Percentiles rank a stretch among this genome's conserved stretches.
These are phyloP conservation scores for Lydus trimaculatus DNA, from an alignment of 2,888 invertebrate species.

Conservation along the genomic window DNA sequence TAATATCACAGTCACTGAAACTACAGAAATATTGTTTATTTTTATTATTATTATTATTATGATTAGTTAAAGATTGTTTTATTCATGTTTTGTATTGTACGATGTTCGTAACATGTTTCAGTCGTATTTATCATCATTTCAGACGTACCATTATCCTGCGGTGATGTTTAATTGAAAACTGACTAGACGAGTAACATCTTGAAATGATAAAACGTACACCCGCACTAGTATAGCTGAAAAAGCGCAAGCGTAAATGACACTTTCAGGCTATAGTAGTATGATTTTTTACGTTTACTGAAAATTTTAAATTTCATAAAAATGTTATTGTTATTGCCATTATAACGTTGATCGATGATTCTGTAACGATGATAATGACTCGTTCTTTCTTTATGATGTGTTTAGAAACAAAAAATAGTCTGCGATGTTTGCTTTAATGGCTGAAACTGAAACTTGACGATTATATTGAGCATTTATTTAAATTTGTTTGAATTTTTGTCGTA, in stretches of 20 bases:
- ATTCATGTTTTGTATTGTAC: not conserved
- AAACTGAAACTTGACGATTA: too few relatives aligned
- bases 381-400: too few relatives aligned
- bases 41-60: not conserved
- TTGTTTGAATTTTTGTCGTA: too few relatives aligned
- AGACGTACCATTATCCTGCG: slow-evolving; percentile 13
- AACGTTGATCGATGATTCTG: not conserved
- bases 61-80: not conserved
- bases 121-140: slow-evolving; percentile 14
- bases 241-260: slow-evolving; percentile 26
- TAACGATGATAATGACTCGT: not conserved
- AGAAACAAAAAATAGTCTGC: too few relatives aligned
- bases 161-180: slow-evolving; percentile 25
- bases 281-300: slow-evolving; percentile 14
- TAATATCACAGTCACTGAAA: slow-evolving; percentile 33
- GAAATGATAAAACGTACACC: slow-evolving; percentile 21
- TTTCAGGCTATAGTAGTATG: slow-evolving; percentile 1
- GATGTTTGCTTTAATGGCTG: too few relatives aligned
- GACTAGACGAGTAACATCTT: slow-evolving; percentile 25
- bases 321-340: not conserved
- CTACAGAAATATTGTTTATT: not conserved
- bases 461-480: too few relatives aligned
- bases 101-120: not conserved
- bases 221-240: slow-evolving; percentile 24
- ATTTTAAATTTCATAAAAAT: not conserved